Conservation (phyloP, 2,113 vertebrate species). For the Vidua macroura region DNA sequence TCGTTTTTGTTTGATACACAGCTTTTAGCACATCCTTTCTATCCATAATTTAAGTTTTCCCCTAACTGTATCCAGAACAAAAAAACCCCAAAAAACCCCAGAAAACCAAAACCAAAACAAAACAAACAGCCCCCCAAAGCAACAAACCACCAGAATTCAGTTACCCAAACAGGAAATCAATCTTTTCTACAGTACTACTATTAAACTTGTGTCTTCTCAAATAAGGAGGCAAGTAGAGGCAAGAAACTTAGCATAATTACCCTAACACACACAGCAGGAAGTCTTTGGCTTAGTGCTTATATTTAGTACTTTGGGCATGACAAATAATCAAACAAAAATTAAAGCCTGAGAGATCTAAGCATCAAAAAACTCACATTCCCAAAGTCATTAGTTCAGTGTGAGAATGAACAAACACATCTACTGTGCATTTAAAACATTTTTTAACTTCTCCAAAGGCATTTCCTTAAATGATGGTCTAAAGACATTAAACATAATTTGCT, state of each 20-base stretch:
- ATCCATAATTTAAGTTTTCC: not conserved
- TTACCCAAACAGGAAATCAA: not conserved
- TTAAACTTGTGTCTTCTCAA: not conserved
- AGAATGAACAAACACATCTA: not conserved
- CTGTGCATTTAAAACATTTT: not conserved
- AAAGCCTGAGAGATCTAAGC: not conserved
- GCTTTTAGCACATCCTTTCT: not conserved
- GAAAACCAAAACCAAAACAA: not conserved
- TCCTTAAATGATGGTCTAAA: not conserved
- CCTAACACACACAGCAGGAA: not conserved
- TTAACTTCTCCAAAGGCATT: not conserved
- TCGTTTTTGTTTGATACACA: not conserved
- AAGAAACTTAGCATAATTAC: not conserved
- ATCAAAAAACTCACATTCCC: not conserved
- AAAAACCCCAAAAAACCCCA: not conserved
- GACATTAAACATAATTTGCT: not conserved
- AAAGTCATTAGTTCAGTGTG: not conserved
- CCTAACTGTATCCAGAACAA: not conserved
- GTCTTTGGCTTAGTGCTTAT: not conserved
- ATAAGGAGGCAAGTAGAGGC: not conserved
- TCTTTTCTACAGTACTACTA: not conserved
- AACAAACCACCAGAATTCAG: not conserved
- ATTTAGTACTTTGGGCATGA: not conserved
- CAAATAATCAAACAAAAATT: not conserved
- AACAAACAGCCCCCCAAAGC: not conserved